Evolutionary conservation across 92 coral and sea anemone genomes (phyloP).

Genomic region (Pocillopora meandrina): DNA sequence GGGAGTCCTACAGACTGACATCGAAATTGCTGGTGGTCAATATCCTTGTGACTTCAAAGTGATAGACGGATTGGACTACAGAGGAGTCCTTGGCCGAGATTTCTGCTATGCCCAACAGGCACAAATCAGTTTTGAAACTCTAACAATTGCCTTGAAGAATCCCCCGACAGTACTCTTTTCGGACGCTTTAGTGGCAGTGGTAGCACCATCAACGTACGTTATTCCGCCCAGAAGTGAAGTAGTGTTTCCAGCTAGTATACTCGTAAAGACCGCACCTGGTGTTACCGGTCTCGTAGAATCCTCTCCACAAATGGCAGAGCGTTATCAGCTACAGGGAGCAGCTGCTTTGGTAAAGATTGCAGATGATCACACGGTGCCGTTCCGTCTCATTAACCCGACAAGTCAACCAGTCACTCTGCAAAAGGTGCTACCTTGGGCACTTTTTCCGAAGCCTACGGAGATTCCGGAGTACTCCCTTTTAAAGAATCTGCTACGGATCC

Average conservation of each 20-base stretch:
- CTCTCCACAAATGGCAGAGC: not conserved
- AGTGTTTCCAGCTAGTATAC: not conserved
- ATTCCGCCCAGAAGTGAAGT: not conserved
- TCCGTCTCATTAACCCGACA: not conserved
- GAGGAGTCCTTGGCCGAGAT: not conserved
- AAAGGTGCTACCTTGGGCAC: not conserved
- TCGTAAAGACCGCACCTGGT: not conserved
- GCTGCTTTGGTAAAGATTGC: not conserved
- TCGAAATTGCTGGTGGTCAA: not conserved
- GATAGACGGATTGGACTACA: not conserved
- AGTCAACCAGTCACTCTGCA: not conserved
- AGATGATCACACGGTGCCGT: not conserved
- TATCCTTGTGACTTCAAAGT: not conserved
- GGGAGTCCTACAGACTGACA: not conserved
- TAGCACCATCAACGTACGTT: not conserved
- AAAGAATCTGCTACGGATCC: too few relatives aligned
- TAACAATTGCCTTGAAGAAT: not conserved
- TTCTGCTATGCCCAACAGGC: not conserved
- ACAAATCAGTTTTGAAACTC: not conserved
- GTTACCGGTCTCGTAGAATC: not conserved
- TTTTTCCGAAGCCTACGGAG: not conserved
- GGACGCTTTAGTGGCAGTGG: not conserved
- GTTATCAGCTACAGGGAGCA: not conserved
- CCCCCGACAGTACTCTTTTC: too few relatives aligned
- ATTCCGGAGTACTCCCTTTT: not conserved